Evolutionary conservation across 2,113 vertebrate genomes (phyloP).

Genomic region (Seriola rivoliana): DNA sequence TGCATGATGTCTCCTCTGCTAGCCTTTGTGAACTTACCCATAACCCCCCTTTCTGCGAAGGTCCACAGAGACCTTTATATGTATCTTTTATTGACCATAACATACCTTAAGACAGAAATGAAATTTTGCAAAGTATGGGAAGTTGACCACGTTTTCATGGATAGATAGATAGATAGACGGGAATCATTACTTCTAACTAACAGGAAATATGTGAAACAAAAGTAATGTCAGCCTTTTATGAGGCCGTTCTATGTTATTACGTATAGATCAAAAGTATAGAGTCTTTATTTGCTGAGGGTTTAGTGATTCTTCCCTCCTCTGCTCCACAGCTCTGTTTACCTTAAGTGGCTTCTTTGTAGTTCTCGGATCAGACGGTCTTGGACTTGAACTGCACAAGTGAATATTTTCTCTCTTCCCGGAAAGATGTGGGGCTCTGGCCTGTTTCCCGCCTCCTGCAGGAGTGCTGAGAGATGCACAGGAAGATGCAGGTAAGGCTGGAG

Average conservation of each 20-base stretch:
- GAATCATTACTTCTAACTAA: not conserved
- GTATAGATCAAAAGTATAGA: not conserved
- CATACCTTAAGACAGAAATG: not conserved
- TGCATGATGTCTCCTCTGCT: too few relatives aligned
- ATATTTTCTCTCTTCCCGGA: conserved; percentile 35
- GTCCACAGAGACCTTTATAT: too few relatives aligned
- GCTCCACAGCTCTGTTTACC: conserved; percentile 5
- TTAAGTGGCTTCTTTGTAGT: conserved; percentile 31
- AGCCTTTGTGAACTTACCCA: too few relatives aligned
- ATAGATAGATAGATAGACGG: too few relatives aligned
- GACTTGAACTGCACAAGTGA: conserved; percentile 25
- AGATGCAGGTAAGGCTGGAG: conserved; percentile 66
- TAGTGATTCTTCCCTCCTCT: conserved; percentile 6
- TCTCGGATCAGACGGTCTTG: not conserved
- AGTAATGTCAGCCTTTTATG: not conserved
- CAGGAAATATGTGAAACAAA: conserved; percentile 17
- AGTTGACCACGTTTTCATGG: not conserved
- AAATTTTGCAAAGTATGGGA: not conserved
- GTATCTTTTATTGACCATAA: too few relatives aligned
- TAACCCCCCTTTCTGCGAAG: too few relatives aligned
- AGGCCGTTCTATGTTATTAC: conserved; percentile 18
- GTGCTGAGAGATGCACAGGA: conserved; percentile 44
- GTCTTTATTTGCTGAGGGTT: conserved; percentile 21
- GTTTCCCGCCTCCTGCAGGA: conserved; percentile 38
- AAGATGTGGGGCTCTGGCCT: conserved; percentile 40